Evolutionary conservation across 2,113 vertebrate species (phyloP).

Genomic region (Pavo muticus): DNA sequence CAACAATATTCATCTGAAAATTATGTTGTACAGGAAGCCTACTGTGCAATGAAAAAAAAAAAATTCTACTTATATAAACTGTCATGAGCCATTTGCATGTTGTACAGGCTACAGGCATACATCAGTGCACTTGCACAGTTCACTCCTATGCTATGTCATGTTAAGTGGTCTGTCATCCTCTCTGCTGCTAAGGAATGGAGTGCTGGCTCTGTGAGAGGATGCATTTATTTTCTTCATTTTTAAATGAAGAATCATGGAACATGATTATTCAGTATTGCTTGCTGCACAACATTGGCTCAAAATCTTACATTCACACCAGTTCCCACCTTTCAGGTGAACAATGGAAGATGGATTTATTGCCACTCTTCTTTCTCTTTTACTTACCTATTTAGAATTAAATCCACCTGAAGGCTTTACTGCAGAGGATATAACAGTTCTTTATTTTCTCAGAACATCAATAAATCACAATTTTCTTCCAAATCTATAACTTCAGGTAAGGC

Average conservation of each 20-base stretch:
- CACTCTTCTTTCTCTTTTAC: neutral
- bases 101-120: neutral
- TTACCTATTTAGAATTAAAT: neutral
- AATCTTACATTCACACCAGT: neutral
- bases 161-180: neutral
- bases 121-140: neutral
- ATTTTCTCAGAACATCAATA: neutral
- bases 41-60: neutral
- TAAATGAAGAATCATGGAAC: neutral
- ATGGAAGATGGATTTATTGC: neutral
- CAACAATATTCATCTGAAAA: neutral
- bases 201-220: neutral
- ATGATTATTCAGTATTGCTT: neutral
- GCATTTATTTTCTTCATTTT: neutral
- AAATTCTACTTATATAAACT: neutral
- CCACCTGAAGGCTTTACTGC: neutral
- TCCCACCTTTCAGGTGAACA: neutral
- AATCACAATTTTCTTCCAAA: neutral
- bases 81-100: neutral
- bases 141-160: neutral
- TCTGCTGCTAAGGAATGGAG: neutral
- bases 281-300: rapidly evolving
- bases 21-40: neutral
- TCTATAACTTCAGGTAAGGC: neutral
- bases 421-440: neutral